These are phyloP conservation scores for Cyrtorhinus lividipennis DNA, from an alignment of 1,140 invertebrate species.

Conservation along the genomic window DNA sequence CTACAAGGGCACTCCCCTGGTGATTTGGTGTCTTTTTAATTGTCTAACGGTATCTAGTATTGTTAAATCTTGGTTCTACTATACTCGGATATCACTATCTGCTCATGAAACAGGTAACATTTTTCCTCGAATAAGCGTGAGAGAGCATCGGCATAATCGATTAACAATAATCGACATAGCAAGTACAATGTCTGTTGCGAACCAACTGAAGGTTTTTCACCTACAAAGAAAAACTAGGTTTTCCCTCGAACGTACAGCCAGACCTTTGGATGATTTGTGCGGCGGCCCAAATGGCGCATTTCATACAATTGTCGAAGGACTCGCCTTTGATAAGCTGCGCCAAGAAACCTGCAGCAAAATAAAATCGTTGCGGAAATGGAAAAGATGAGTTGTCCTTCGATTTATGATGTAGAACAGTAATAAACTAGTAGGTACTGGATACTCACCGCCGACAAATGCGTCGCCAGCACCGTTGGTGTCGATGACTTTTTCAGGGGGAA, in stretches of 20 bases:
- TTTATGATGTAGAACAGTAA: neutral
- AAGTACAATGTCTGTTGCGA: no score
- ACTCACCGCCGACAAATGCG: conserved; percentile 83
- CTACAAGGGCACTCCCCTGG: no score
- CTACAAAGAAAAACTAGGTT: conserved; percentile 16
- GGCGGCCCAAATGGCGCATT: conserved; percentile 80
- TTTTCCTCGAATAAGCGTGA: no score
- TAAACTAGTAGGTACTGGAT: neutral
- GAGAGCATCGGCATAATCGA: no score
- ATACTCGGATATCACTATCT: no score
- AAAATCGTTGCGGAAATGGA: neutral
- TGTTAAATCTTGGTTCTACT: no score
- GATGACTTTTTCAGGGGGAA: conserved; percentile 67
- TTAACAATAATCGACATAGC: no score
- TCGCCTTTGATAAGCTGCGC: conserved; percentile 73
- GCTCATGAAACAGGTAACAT: no score
- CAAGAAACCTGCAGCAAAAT: conserved; percentile 51
- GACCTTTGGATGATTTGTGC: conserved; percentile 68
- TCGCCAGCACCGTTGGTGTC: conserved; percentile 99
- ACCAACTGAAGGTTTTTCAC: neutral
- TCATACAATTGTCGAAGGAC: conserved; percentile 60
- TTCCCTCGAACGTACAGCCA: conserved; percentile 61
- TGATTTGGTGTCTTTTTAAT: no score
- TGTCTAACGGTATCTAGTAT: no score
- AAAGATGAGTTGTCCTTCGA: neutral